A percentile compares a stretch with the other conserved stretches of the same genome.
Conservation (phyloP, 2,888 invertebrate species). For the Andrena trimmerana region DNA sequence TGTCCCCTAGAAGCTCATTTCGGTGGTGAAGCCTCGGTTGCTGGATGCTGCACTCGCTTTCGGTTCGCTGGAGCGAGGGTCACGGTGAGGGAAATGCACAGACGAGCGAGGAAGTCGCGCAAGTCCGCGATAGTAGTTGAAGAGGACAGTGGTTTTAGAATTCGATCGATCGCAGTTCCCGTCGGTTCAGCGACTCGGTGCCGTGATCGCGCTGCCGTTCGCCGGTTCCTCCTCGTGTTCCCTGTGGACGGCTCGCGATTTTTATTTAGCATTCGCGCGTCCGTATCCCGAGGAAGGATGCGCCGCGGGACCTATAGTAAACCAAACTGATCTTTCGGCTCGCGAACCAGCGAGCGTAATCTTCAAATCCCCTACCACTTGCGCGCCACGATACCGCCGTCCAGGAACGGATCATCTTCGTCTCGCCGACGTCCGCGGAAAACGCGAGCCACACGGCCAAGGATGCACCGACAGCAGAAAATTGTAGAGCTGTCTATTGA, state of each 20-base stretch:
- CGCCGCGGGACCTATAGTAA: slow-evolving; percentile 65
- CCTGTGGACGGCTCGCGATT: background rate
- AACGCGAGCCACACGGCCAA: no score
- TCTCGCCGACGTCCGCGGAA: background rate
- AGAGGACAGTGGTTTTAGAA: background rate
- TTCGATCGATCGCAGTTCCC: background rate
- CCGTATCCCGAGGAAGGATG: slow-evolving; percentile 40
- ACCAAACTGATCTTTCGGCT: slow-evolving; percentile 76
- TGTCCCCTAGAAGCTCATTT: no score
- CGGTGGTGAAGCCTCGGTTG: no score
- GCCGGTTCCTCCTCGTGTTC: background rate
- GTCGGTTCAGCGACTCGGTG: slow-evolving; percentile 2
- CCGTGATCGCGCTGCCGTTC: background rate
- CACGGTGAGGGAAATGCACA: background rate
- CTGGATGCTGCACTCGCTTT: background rate
- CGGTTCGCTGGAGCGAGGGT: background rate
- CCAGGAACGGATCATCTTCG: slow-evolving; percentile 53
- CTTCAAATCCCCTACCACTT: slow-evolving; percentile 78
- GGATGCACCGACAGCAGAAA: no score
- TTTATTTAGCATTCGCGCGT: slow-evolving; percentile 20
- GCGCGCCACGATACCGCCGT: slow-evolving; percentile 61
- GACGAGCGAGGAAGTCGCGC: no score
- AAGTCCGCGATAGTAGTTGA: background rate
- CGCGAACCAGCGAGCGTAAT: slow-evolving; percentile 75
- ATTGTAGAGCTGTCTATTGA: no score